Evolutionary conservation across 2,888 invertebrate genomes (phyloP).

Genomic region (Watsonalla cultraria): DNA sequence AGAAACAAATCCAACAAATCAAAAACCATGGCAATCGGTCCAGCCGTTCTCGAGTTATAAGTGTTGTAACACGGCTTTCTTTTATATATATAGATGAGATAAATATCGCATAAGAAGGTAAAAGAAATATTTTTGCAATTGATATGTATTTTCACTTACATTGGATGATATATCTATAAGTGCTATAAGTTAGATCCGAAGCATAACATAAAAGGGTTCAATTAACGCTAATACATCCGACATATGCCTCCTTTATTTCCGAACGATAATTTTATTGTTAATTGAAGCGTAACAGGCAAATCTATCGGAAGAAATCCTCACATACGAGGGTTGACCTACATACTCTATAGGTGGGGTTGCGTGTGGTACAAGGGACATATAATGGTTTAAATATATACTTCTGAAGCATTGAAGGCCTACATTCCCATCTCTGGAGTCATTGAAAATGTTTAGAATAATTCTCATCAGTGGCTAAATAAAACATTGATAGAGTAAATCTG

Average conservation of each 20-base stretch:
- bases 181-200: not conserved
- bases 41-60: too few species aligned
- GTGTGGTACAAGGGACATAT: conserved; percentile 23
- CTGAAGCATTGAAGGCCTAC: too few species aligned
- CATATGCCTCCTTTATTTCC: conserved; percentile 22
- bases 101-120: too few species aligned
- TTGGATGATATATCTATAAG: not conserved
- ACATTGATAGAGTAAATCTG: too few species aligned
- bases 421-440: too few species aligned
- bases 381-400: not conserved
- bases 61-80: too few species aligned
- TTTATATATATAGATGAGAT: too few species aligned
- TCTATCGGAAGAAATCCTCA: conserved; percentile 63
- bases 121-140: not conserved
- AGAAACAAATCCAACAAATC: too few species aligned
- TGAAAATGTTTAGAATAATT: too few species aligned
- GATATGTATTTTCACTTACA: not conserved
- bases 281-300: conserved; percentile 55
- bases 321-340: conserved; percentile 54
- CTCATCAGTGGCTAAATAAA: too few species aligned
- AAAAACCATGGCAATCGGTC: too few species aligned
- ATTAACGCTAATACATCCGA: conserved; percentile 32
- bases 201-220: not conserved
- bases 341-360: conserved; percentile 36
- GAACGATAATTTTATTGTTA: conserved; percentile 48